These are phyloP conservation scores for Percopsis transmontana DNA, from an alignment of 2,113 vertebrate species.

Conservation along the genomic window DNA sequence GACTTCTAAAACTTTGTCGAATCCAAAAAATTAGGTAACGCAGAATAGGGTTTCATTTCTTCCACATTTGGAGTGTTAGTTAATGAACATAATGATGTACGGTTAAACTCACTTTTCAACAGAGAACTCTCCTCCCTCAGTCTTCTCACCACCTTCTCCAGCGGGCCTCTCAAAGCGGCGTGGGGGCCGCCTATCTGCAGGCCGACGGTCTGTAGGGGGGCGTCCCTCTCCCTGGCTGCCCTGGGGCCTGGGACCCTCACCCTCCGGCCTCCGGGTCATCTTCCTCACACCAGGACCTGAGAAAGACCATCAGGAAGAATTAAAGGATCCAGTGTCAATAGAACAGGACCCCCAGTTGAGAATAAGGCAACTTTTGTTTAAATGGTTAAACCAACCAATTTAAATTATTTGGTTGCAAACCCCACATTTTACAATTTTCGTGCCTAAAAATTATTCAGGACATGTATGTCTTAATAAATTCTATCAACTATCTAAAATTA, in stretches of 20 bases:
- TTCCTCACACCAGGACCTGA: slow-evolving; percentile 86
- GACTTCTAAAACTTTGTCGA: background rate
- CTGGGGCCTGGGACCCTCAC: slow-evolving; percentile 77
- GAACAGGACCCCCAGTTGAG: slow-evolving; percentile 21
- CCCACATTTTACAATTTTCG: too few species aligned
- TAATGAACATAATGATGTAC: background rate
- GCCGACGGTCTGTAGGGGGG: slow-evolving; percentile 87
- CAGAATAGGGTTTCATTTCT: background rate
- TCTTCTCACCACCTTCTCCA: slow-evolving; percentile 84
- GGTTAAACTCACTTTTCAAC: slow-evolving; percentile 87
- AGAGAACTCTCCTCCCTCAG: slow-evolving; percentile 94
- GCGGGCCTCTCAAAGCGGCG: slow-evolving; percentile 90
- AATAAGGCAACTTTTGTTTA: slow-evolving; percentile 20
- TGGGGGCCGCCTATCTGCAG: slow-evolving; percentile 88
- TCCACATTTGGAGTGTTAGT: background rate
- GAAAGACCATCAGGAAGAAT: slow-evolving; percentile 38
- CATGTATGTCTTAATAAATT: background rate
- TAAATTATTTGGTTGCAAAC: too few species aligned
- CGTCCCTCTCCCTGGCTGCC: slow-evolving; percentile 88
- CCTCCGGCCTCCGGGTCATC: slow-evolving; percentile 93
- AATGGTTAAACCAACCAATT: slow-evolving; percentile 7
- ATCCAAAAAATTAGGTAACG: background rate
- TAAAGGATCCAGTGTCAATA: slow-evolving; percentile 26
- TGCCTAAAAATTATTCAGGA: background rate
- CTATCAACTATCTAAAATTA: background rate